phyloP scores from a whole-genome alignment of 1,140 invertebrate genomes.

The Whitmania pigra region DNA sequence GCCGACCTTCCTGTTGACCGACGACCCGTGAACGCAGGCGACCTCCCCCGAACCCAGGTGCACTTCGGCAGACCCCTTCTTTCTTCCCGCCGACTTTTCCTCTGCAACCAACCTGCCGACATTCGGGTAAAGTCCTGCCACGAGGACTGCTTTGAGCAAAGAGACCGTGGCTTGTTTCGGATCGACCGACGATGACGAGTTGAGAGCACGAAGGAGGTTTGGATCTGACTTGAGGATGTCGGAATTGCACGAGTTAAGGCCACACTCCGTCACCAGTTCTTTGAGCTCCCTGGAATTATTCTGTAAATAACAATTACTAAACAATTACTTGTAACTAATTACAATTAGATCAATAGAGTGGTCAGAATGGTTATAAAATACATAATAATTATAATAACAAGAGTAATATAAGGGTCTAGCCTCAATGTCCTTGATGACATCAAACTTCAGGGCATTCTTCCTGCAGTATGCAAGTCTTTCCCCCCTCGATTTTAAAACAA shows the following conservation, averaged over 20 bases:
- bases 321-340: neutral
- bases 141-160: constrained; percentile 34
- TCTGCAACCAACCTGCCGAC: constrained; percentile 31
- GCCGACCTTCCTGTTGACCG: constrained; percentile 34
- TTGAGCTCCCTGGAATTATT: constrained; percentile 36
- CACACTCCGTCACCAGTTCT: constrained; percentile 33
- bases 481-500: constrained; percentile 27
- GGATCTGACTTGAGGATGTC: neutral
- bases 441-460: constrained; percentile 34
- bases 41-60: constrained; percentile 33
- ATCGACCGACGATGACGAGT: neutral
- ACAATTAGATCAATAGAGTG: too few relatives aligned
- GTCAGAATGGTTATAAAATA: neutral
- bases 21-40: constrained; percentile 34
- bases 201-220: neutral
- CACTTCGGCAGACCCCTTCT: constrained; percentile 30
- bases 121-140: constrained; percentile 39
- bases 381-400: neutral
- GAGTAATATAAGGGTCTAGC: constrained; percentile 21
- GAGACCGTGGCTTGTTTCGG: constrained; percentile 20
- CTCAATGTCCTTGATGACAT: constrained; percentile 36
- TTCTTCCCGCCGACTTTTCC: constrained; percentile 31
- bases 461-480: constrained; percentile 32
- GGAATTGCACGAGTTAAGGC: constrained; percentile 27
- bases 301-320: constrained; percentile 27